Base-by-base conservation (phyloP, 2,888 invertebrate species). In the Polietes domitor region DNA sequence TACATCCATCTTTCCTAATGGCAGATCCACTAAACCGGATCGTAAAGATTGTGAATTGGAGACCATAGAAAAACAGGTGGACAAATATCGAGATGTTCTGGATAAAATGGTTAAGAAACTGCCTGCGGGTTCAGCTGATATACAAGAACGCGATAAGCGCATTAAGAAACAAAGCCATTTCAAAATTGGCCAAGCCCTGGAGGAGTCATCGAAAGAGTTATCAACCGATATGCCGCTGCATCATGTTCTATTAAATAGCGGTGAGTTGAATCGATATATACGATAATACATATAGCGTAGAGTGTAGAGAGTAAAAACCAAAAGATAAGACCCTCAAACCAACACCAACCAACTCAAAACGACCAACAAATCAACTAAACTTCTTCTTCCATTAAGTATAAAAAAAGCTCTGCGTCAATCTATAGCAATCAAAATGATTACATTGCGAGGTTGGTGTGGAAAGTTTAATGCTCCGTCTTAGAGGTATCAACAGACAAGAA, bases 81-180 rank as follows among this genome's bases (percentile, higher is more conserved):
- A 92, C 72, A 89, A 90, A 85, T 92, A 92, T 85, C 91, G 91
- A 76, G 92, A 92, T 88, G 92, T 92, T 85, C 92, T 89, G 90
- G 93, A 88, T 89, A 92, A 89, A 90, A 92, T 89, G 88, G 92
- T 88, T 88, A 92, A 91, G 88, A 93, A 91, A 89, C 89, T 87
- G 79, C 90, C 90, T 73, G 88, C 90, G 7, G 88, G 89, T 32
- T 86, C 85, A 19, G 87, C 89, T 28, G 90, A 88, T 78, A 87
- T 73, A 15, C 94, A 94, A 50, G 94, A 95, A 70, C 93, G 95
- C 88, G 97, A 97, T 86, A 96, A 96, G 91, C 93, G 94, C 87
- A 93, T 94, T 94, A 98, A 97, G 94, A 98, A 98, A 93, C 95
- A 96, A 86, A 96, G 97, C 5, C 98, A 98, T 91, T 96, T 95